A percentile compares a stretch with the other conserved stretches of the same genome.
These are phyloP conservation scores for Desmophyllum pertusum DNA, from an alignment of 92 coral and sea anemone species.

Conservation along the genomic window DNA sequence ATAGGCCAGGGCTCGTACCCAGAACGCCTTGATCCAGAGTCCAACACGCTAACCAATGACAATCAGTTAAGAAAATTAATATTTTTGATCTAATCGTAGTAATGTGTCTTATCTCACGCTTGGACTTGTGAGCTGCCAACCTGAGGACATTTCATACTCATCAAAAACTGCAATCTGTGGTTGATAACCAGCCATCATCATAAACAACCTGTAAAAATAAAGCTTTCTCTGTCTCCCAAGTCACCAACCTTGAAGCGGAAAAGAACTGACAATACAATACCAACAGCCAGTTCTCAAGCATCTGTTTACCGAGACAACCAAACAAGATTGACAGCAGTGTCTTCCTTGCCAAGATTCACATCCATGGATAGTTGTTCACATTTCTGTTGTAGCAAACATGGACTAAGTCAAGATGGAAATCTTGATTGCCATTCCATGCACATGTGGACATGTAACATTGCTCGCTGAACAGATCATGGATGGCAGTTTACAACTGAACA, in stretches of 20 bases:
- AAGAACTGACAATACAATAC: slow-evolving; percentile 4
- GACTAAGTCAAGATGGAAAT: slow-evolving; percentile 37
- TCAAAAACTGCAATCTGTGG: slow-evolving; percentile 1
- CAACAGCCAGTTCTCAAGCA: not conserved
- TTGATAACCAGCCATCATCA: not conserved
- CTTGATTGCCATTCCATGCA: slow-evolving; percentile 32
- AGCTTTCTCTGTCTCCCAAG: not conserved
- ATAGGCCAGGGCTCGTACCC: no score
- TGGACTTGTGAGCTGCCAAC: slow-evolving; percentile 38
- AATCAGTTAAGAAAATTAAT: no score
- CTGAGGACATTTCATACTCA: not conserved
- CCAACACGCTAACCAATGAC: no score
- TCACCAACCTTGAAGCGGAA: slow-evolving; percentile 48
- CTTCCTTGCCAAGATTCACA: slow-evolving; percentile 57
- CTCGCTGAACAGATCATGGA: slow-evolving; percentile 20
- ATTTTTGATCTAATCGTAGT: no score
- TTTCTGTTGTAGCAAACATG: slow-evolving; percentile 68
- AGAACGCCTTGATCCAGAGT: no score
- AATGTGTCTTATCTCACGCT: slow-evolving; percentile 26
- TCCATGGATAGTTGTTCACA: slow-evolving; percentile 25
- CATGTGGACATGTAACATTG: slow-evolving; percentile 50
- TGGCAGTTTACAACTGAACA: slow-evolving; percentile 38
- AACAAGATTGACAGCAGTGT: slow-evolving; percentile 50
- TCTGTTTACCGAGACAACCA: slow-evolving; percentile 56
- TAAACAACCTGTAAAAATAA: not conserved